phyloP scores from a whole-genome alignment of 2,888 invertebrate genomes.

The Plemyria rubiginata region DNA sequence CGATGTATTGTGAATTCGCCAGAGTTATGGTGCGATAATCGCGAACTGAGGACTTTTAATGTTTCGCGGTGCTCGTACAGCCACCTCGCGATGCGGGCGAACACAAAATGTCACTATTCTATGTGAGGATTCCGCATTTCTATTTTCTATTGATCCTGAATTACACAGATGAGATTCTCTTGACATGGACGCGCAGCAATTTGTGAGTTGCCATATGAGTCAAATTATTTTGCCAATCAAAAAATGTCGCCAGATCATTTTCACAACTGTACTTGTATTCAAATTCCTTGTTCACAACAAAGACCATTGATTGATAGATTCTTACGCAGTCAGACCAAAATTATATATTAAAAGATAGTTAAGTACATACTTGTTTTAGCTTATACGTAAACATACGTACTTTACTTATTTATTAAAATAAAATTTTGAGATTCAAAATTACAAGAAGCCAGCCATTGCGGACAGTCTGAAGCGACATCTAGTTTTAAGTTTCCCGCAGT shows the following conservation, averaged over 20 bases:
- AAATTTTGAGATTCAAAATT: too few species aligned
- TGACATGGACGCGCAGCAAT: constrained; percentile 83
- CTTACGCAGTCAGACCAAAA: too few species aligned
- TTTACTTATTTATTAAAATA: too few species aligned
- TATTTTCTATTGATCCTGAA: constrained; percentile 79
- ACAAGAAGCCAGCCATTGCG: too few species aligned
- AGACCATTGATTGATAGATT: too few species aligned
- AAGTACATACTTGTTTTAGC: too few species aligned
- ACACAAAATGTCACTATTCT: constrained; percentile 58
- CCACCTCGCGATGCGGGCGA: constrained; percentile 41
- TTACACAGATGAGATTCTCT: constrained; percentile 70
- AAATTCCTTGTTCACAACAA: too few species aligned
- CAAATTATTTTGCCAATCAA: not conserved
- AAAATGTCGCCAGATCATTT: not conserved
- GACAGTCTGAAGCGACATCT: too few species aligned
- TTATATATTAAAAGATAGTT: too few species aligned
- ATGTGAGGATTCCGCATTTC: constrained; percentile 72
- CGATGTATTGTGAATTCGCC: constrained; percentile 58
- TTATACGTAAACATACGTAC: too few species aligned
- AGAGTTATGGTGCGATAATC: constrained; percentile 35
- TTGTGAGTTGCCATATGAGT: constrained; percentile 60
- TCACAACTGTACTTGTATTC: too few species aligned
- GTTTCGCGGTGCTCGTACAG: constrained; percentile 38
- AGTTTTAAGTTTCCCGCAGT: not conserved
- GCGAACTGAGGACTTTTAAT: constrained; percentile 19